Conservation (phyloP, 2,797 vertebrate genomes). For the Channa striata region DNA sequence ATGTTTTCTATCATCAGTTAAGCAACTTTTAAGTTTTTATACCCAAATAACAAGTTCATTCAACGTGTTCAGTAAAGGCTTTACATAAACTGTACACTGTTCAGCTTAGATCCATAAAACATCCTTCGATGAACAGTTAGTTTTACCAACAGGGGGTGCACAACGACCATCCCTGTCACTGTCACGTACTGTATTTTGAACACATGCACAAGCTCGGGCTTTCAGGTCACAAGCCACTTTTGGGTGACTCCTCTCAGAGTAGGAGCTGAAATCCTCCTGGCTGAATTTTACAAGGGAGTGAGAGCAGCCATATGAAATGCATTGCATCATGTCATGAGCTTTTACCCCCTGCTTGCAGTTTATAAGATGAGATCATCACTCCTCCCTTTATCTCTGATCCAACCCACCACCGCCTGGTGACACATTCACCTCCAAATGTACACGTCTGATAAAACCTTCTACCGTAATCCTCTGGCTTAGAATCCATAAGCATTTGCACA, state of each 20-base stretch:
- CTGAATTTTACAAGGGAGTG: not conserved
- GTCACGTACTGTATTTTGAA: too few species aligned
- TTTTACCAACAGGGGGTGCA: slow-evolving; percentile 38
- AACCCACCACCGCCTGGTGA: slow-evolving; percentile 12
- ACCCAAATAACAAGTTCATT: not conserved
- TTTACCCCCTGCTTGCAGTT: slow-evolving; percentile 18
- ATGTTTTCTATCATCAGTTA: not conserved
- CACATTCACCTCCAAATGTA: not conserved
- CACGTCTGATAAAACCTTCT: slow-evolving; percentile 3
- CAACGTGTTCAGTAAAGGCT: too few species aligned
- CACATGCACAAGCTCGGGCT: not conserved
- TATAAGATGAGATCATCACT: slow-evolving; percentile 4
- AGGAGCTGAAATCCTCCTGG: not conserved
- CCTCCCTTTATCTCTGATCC: slow-evolving; percentile 4
- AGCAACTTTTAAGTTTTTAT: not conserved
- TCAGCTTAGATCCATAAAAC: not conserved
- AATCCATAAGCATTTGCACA: not conserved
- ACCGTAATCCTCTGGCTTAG: slow-evolving; percentile 10
- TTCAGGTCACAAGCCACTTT: not conserved
- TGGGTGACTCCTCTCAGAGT: not conserved
- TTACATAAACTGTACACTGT: not conserved
- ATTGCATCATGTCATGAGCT: not conserved
- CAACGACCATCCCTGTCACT: slow-evolving; percentile 2
- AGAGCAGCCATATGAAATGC: not conserved
- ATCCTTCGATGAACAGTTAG: not conserved